Base-by-base conservation (phyloP, 2,113 vertebrate genomes). In the Sminthopsis crassicaudata region DNA sequence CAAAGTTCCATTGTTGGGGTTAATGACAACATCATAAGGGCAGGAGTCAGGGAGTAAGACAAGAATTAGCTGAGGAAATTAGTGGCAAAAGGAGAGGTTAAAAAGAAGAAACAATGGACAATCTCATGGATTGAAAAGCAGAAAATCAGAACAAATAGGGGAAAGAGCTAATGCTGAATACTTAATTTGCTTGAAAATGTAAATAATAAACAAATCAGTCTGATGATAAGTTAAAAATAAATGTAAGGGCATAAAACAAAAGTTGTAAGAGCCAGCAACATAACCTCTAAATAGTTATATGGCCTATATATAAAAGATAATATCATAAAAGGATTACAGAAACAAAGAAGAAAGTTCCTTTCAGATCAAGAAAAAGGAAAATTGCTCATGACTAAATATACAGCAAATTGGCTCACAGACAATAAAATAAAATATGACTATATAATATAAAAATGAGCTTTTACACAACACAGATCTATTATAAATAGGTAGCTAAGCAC, bases 11-110 rank as follows among this genome's bases (percentile, higher is more conserved):
- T 91, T 8, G 94, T 95, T 97, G 93, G 97, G 90, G 96, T 96
- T 97, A 98, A 97, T 94, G 92, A 50, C 55, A 95, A 50, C 52
- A 22, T 96, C 92, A 94, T 98, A 97, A 97, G 93, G 96, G 89
- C 92, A 95, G 52, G 25, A 0, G 0, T 94, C 93, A 94, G 2
- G 2, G 94, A 97, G 95, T 90, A 96, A 96, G 26, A 95, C 26
- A 93, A 96, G 90, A 96, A n/a, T 42, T 94, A 26, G 51, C 93
- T 98, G 57, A 92, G 91, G 95, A 96, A 98, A 98, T 94, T 96
- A 92, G 94, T 94, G 93, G 53, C 8, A 53, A 96, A 96, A 95
- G 14, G 23, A 22, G 89, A 6, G 36, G 0, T 25, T 12, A 46
- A 2, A 16, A 95, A 54, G 89, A 95, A 97, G 95, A 95, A 91